Percentiles rank a stretch among this genome's conserved stretches.
phyloP scores from a whole-genome alignment of 2,888 invertebrate genomes.

The Ligdia adustata region DNA sequence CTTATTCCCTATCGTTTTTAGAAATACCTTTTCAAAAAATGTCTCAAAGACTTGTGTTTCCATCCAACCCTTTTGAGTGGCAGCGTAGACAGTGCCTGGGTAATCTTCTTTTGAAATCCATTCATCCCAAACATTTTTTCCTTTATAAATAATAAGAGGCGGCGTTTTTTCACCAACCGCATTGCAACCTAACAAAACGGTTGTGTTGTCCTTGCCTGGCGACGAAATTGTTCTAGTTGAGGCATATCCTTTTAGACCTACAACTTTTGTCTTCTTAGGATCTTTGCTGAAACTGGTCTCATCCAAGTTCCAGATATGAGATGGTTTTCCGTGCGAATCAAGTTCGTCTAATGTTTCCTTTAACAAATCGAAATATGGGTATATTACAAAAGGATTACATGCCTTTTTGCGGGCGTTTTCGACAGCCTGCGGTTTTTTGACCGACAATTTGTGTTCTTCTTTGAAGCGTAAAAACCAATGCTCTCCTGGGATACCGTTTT shows the following conservation, averaged over 20 bases:
- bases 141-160: constrained; percentile 23
- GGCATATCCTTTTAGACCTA: not conserved
- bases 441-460: not conserved
- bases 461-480: not conserved
- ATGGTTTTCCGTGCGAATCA: not conserved
- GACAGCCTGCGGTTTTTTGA: not conserved
- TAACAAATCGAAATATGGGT: too few relatives aligned
- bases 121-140: constrained; percentile 21
- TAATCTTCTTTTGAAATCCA: constrained; percentile 20
- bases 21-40: not conserved
- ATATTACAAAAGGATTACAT: not conserved
- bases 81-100: not conserved
- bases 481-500: not conserved
- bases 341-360: not conserved
- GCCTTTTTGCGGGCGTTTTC: not conserved
- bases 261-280: too few relatives aligned
- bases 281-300: not conserved
- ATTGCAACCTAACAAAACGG: constrained; percentile 10
- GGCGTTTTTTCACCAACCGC: constrained; percentile 19
- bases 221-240: constrained; percentile 4
- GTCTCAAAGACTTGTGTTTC: not conserved
- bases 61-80: not conserved
- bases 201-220: constrained; percentile 4
- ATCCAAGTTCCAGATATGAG: not conserved
- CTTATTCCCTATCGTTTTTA: not conserved